phyloP scores from a whole-genome alignment of 2,797 vertebrate species.

The Hoplostethus mediterraneus region DNA sequence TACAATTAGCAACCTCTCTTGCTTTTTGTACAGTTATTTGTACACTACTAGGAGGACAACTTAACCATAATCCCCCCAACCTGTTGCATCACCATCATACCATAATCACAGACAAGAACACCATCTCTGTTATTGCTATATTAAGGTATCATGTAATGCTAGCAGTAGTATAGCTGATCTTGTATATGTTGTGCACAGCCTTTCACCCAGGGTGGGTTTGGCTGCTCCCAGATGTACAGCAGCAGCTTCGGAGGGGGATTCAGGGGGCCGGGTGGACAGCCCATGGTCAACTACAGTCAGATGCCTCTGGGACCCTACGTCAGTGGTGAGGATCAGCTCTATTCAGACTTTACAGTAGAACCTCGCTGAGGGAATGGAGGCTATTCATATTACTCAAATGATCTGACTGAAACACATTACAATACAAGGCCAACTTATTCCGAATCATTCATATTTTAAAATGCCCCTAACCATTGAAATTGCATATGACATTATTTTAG shows the following conservation, averaged over 20 bases:
- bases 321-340: slow-evolving; percentile 86
- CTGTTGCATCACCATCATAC: not conserved
- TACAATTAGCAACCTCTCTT: slow-evolving; percentile 16
- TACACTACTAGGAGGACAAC: not conserved
- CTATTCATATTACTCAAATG: not conserved
- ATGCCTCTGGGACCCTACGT: slow-evolving; percentile 98
- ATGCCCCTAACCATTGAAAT: too few species aligned
- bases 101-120: not conserved
- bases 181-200: slow-evolving; percentile 71
- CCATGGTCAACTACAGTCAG: slow-evolving; percentile 98
- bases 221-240: slow-evolving; percentile 95
- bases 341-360: not conserved
- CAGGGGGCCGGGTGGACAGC: slow-evolving; percentile 91
- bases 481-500: too few species aligned
- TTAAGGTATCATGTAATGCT: too few species aligned
- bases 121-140: too few species aligned
- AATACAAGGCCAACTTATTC: too few species aligned
- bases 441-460: too few species aligned
- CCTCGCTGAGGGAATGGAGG: not conserved
- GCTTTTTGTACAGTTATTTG: not conserved
- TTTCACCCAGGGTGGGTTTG: slow-evolving; percentile 89
- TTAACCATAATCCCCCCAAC: not conserved
- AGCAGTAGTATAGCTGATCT: not conserved
- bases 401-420: not conserved
- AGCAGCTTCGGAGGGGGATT: slow-evolving; percentile 92